Percentiles rank a stretch among this genome's conserved stretches.
Evolutionary conservation across 2,113 vertebrate species (phyloP).

Genomic region (Sebastes schlegelii): DNA sequence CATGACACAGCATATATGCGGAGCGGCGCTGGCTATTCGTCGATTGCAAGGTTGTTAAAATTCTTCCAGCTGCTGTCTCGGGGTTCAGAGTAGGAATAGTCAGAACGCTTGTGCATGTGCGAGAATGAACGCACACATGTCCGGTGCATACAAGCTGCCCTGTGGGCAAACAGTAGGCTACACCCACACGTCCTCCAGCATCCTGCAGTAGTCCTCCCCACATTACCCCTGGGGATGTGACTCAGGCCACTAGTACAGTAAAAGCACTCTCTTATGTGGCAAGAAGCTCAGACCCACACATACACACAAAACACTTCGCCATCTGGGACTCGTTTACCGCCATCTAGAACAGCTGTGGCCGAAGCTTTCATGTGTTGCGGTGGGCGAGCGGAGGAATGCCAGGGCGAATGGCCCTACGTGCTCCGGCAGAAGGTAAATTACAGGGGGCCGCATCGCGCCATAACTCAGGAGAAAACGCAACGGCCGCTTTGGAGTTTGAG

Average conservation of each 20-base stretch:
- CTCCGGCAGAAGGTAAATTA: slow-evolving; percentile 78
- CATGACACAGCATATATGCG: slow-evolving; percentile 50
- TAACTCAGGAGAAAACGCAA: slow-evolving; percentile 64
- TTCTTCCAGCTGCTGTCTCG: slow-evolving; percentile 6
- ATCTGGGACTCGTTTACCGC: slow-evolving; percentile 77
- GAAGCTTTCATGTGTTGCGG: slow-evolving; percentile 77
- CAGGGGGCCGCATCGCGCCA: slow-evolving; percentile 57
- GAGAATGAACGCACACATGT: slow-evolving; percentile 31
- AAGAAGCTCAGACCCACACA: slow-evolving; percentile 60
- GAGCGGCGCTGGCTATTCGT: slow-evolving; percentile 6
- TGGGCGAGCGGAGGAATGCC: slow-evolving; percentile 73
- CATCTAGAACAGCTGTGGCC: slow-evolving; percentile 76
- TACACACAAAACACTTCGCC: slow-evolving; percentile 67
- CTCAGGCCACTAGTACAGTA: slow-evolving; percentile 74
- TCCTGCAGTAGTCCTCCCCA: slow-evolving; percentile 57
- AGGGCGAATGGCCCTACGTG: slow-evolving; percentile 46
- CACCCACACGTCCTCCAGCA: slow-evolving; percentile 43
- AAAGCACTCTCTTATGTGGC: slow-evolving; percentile 74
- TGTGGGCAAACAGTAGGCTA: slow-evolving; percentile 42
- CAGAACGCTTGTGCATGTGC: slow-evolving; percentile 1
- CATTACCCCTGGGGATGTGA: slow-evolving; percentile 68
- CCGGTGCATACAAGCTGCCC: slow-evolving; percentile 17
- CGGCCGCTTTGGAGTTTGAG: slow-evolving; percentile 60
- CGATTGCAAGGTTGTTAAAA: slow-evolving; percentile 37
- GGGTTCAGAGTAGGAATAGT: not conserved